phyloP scores from a whole-genome alignment of 30 jellyfish, hydroid and myxozoan species.

The Aurelia aurita region DNA sequence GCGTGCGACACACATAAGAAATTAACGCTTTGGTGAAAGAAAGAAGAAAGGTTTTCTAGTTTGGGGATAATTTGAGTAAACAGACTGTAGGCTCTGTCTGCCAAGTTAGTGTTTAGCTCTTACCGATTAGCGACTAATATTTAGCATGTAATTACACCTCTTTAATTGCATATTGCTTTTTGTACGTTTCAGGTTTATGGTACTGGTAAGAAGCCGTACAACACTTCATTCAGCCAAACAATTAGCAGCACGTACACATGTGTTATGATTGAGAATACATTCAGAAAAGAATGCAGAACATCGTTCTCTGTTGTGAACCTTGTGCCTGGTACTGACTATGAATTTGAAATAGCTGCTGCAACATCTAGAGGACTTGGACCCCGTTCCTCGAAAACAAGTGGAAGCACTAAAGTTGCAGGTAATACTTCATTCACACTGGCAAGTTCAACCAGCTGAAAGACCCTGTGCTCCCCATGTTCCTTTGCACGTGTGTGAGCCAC shows the following conservation, averaged over 20 bases:
- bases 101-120: too few relatives aligned
- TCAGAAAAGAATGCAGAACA: background rate
- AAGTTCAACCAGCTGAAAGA: too few relatives aligned
- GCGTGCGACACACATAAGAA: too few relatives aligned
- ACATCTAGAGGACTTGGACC: conserved; percentile 64
- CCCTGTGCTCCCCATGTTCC: too few relatives aligned
- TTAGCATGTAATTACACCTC: background rate
- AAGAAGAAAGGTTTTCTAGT: too few relatives aligned
- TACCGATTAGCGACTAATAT: too few relatives aligned
- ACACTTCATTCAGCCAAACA: conserved; percentile 25
- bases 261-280: background rate
- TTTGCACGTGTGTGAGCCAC: too few relatives aligned
- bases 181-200: conserved; percentile 19
- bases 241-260: background rate
- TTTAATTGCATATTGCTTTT: background rate
- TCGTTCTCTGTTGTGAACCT: background rate
- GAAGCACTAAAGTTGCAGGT: conserved; percentile 51
- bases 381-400: conserved; percentile 11
- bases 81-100: too few relatives aligned
- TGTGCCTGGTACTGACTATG: conserved; percentile 52
- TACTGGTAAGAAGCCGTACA: conserved; percentile 60
- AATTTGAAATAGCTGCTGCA: conserved; percentile 51
- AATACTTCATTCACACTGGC: too few relatives aligned
- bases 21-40: too few relatives aligned
- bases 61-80: too few relatives aligned